Base-by-base conservation (phyloP, 1,140 invertebrate genomes). In the Drosophila pandora region DNA sequence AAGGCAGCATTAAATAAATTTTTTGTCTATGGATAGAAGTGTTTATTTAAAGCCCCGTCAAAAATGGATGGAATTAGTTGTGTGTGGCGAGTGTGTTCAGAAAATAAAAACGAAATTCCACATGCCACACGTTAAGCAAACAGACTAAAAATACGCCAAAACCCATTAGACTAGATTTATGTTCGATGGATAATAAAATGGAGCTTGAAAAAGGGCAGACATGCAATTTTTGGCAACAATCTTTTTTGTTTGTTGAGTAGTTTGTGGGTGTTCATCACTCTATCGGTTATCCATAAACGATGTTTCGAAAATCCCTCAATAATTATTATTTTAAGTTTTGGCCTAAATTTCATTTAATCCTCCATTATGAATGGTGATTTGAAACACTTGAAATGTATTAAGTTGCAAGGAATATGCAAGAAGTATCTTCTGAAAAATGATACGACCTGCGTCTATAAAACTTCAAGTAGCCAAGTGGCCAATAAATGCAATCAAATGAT, bases 401-500 rank as follows among this genome's bases (percentile, higher is more conserved):
- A 73, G 23, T 28, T 52, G 39, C 41, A 41, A 57, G 64, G 71
- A 65, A 65, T 74, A 74, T 74, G 30, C 47, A 73, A 4, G 30
- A 3, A 22, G 2, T 12, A 12, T 25, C 23, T 52, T 28, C 25
- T 49, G 49, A 74, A 54, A 50, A 54, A 54, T 34, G 52, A 57
- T 57, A 37, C 41, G 23, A 64, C 34, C 25, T 37, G 52, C 37
- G 22, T 25, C 39, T 21, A 39, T 68, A 52, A 52, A 58, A 57
- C 58, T 55, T 28, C 34, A 21, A 30, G 25, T 63, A 32, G 69
- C 37, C 50, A 77, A 68, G 68, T 82, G 79, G 59, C 70, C 63
- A 82, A 82, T 82, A 70, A 78, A 82, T 82, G 74, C 60, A 75
- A 56, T 78, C 55, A 62, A 77, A 63, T 71, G 54, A 58, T 67